Evolutionary conservation across 2,888 invertebrate species (phyloP).

Genomic region (Lypha dubia): DNA sequence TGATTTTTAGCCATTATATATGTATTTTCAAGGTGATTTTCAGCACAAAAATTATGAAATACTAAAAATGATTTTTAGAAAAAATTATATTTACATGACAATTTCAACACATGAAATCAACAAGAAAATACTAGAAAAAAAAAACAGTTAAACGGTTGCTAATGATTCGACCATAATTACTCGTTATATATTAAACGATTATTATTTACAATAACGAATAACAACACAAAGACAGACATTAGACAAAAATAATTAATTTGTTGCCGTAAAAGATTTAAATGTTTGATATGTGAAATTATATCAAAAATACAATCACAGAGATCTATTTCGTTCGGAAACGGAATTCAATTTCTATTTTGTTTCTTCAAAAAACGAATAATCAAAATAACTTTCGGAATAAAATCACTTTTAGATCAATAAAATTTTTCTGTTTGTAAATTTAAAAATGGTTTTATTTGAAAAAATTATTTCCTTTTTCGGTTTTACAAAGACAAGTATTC

Average conservation of each 20-base stretch:
- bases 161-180: slow-evolving; percentile 43
- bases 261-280: background rate
- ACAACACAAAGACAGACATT: slow-evolving; percentile 1
- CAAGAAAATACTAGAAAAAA: background rate
- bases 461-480: too few relatives aligned
- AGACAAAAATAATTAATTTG: slow-evolving; percentile 4
- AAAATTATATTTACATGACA: slow-evolving; percentile 25
- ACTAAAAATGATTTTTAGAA: slow-evolving; percentile 7
- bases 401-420: too few relatives aligned
- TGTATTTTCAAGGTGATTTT: slow-evolving; percentile 59
- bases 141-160: slow-evolving; percentile 23
- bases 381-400: too few relatives aligned
- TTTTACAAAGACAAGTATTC: too few relatives aligned
- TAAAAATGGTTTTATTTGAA: too few relatives aligned
- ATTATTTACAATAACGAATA: slow-evolving; percentile 22
- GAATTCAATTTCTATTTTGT: too few relatives aligned
- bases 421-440: too few relatives aligned
- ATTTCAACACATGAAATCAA: slow-evolving; percentile 24
- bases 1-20: slow-evolving; percentile 52
- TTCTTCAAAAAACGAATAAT: too few relatives aligned
- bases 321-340: too few relatives aligned
- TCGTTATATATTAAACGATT: slow-evolving; percentile 19
- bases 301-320: too few relatives aligned
- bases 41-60: slow-evolving; percentile 28
- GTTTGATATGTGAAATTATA: background rate